Percentiles rank a stretch among this genome's conserved stretches.
phyloP scores from a whole-genome alignment of 2,113 vertebrate species.

The Indri indri region DNA sequence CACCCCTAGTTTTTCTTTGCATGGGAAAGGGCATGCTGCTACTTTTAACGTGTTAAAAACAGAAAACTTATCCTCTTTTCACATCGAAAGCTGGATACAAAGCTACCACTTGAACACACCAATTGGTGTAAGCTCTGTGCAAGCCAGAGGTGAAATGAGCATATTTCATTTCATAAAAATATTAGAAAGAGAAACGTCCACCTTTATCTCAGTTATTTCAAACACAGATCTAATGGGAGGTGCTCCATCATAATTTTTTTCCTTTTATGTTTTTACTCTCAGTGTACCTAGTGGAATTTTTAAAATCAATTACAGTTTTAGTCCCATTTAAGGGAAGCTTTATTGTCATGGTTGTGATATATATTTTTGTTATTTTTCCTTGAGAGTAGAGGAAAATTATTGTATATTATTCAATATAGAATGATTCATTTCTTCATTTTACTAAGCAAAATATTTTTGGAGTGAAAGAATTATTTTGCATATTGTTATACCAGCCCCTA shows the following conservation, averaged over 20 bases:
- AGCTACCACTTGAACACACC: neutral
- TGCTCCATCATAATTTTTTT: neutral
- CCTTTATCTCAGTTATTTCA: neutral
- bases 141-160: neutral
- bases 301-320: conserved; percentile 38
- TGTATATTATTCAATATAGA: conserved; percentile 6
- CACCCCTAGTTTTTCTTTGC: neutral
- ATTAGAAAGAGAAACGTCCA: neutral
- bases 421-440: conserved; percentile 65
- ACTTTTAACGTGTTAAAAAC: neutral
- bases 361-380: conserved; percentile 12
- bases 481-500: neutral
- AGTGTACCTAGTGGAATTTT: neutral
- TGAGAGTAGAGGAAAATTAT: conserved; percentile 21
- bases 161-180: neutral
- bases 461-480: conserved; percentile 30
- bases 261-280: neutral
- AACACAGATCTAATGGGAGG: neutral
- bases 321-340: neutral
- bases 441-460: conserved; percentile 2
- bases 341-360: conserved; percentile 41
- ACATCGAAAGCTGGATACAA: neutral
- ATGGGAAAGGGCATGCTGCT: neutral
- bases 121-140: neutral
- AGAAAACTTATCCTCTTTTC: neutral